Evolutionary conservation across 2,888 invertebrate genomes (phyloP).

Genomic region (Andrena chrysosceles): DNA sequence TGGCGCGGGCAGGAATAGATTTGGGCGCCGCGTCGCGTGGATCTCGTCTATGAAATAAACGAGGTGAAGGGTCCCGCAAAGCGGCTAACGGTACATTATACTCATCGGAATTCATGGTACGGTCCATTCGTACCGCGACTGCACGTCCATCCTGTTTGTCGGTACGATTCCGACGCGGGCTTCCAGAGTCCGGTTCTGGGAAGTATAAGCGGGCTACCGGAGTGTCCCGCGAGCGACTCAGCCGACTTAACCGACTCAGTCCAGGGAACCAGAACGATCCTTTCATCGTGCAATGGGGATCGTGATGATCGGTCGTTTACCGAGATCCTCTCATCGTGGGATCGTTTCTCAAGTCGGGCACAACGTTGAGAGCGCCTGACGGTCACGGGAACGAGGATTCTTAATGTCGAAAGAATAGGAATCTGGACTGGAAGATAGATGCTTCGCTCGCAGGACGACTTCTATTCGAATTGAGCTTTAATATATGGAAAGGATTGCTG

Average conservation of each 20-base stretch:
- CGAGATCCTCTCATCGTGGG: not conserved
- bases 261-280: constrained; percentile 28
- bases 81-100: constrained; percentile 81
- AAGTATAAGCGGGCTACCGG: constrained; percentile 67
- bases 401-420: no score
- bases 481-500: no score
- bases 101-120: constrained; percentile 82
- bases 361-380: not conserved
- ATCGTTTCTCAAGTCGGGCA: not conserved
- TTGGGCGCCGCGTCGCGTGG: constrained; percentile 50
- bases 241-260: constrained; percentile 11
- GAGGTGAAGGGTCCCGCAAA: constrained; percentile 80
- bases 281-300: constrained; percentile 2
- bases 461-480: no score
- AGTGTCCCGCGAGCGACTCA: constrained; percentile 33
- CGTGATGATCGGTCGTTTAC: not conserved
- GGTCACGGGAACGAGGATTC: not conserved
- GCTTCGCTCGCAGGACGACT: no score
- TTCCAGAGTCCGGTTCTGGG: constrained; percentile 65
- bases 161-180: constrained; percentile 62
- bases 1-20: constrained; percentile 31
- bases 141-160: constrained; percentile 68
- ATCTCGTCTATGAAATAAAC: constrained; percentile 64
- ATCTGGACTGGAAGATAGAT: no score
- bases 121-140: constrained; percentile 78